Evolutionary conservation across 2,797 vertebrate genomes (phyloP).

Genomic region (Alca torda): DNA sequence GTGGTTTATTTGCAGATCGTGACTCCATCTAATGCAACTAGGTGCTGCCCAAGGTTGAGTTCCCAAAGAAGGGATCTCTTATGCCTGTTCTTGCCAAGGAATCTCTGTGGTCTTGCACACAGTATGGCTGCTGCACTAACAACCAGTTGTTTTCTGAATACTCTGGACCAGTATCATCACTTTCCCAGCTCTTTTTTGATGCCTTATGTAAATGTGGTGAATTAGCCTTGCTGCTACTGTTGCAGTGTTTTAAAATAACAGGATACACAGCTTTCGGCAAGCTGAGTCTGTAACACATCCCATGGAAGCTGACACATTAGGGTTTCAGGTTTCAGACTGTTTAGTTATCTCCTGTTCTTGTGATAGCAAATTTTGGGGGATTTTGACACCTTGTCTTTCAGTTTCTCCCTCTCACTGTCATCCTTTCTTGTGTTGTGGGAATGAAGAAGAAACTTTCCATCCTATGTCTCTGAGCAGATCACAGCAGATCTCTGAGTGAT

Average conservation of each 20-base stretch:
- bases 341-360: neutral
- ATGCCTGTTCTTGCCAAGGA: neutral
- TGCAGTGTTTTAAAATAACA: neutral
- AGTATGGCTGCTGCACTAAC: neutral
- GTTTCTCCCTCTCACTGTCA: neutral
- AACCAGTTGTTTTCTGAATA: neutral
- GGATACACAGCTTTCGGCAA: neutral
- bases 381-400: conserved; percentile 44
- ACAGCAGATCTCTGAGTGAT: neutral
- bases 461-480: neutral
- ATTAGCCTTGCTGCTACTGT: neutral
- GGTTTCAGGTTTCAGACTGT: neutral
- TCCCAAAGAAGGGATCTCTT: neutral
- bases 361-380: conserved; percentile 1
- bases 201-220: neutral
- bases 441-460: conserved; percentile 6
- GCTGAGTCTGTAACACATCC: neutral
- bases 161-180: neutral
- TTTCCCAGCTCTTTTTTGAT: neutral
- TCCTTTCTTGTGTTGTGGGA: neutral
- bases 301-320: neutral
- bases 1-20: neutral
- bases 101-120: neutral
- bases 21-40: neutral
- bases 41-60: neutral